Base-by-base conservation (phyloP, 2,888 invertebrate species). In the Saturnia pavonia region DNA sequence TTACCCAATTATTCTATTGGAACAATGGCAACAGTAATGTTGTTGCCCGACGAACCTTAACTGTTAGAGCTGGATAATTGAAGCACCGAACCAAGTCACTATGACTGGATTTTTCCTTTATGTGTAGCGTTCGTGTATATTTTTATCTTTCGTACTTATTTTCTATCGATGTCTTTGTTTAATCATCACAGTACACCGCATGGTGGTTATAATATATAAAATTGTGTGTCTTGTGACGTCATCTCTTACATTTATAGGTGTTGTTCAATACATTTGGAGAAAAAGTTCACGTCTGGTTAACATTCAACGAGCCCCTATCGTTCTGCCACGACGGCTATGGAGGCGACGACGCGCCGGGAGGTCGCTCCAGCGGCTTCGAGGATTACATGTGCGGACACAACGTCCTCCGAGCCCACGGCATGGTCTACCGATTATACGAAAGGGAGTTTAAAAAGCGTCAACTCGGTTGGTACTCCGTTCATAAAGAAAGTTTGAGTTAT, bases 351-450 rank as follows among this genome's bases (percentile, higher is more conserved):
- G 95, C 95, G 0, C 95, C 95, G 0, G 94, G 93, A 0, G 80
- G 80, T 1, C 78, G 82, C 4, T 85, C 92, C 57, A 92, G 94
- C 27, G 96, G 96, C 0, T 85, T 95, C 48, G 95, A 94, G 4
- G 94, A 94, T 74, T 97, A 97, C 81, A 77, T 95, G 74, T 96
- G 95, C 71, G 95, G 92, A 0, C 96, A 96, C 80, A 95, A 95
- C 72, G 87, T 96, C 67, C 87, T 97, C 9, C 81, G 95, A 66
- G 95, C 96, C 0, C 97, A 97, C 79, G 96, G 95, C 0, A 92
- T 88, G 78, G 95, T 94, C 0, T 97, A 96, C 79, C 90, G 92
- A 14, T 80, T 96, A 78, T 96, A 95, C 77, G 82, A 95, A 57
- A 67, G 72, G 66, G 9, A 40, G 11, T 69, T 71, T 40, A 42